A percentile compares a stretch with the other conserved stretches of the same genome.
These are phyloP conservation scores for Ceratotherium simum DNA, from an alignment of 2,113 vertebrate species.

Conservation along the genomic window DNA sequence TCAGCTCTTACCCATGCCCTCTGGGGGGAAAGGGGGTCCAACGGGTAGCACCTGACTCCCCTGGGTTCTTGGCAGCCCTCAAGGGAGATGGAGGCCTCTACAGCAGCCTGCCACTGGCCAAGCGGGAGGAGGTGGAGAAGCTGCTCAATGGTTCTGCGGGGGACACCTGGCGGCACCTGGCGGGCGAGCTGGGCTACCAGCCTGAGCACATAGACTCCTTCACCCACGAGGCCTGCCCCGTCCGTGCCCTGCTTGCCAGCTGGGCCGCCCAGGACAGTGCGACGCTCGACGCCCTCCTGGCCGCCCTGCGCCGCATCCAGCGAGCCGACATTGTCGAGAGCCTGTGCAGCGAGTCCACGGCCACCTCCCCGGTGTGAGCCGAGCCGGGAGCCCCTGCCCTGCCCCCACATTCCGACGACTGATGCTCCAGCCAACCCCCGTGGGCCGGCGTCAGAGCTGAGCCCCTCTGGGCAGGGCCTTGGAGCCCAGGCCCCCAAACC, in stretches of 20 bases:
- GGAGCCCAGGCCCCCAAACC: not conserved
- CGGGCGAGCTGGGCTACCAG: constrained; percentile 94
- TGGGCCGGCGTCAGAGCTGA: constrained; percentile 32
- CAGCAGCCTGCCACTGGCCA: constrained; percentile 90
- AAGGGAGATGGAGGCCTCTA: constrained; percentile 91
- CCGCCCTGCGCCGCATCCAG: constrained; percentile 94
- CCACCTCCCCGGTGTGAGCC: constrained; percentile 95
- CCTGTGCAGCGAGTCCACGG: constrained; percentile 92
- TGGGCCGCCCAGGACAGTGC: constrained; percentile 95
- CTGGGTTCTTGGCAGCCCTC: constrained; percentile 84
- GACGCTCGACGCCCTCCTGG: constrained; percentile 92
- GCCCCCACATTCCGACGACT: constrained; percentile 53
- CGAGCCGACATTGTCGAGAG: constrained; percentile 95
- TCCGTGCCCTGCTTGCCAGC: constrained; percentile 92
- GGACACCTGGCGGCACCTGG: constrained; percentile 95
- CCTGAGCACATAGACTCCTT: constrained; percentile 94
- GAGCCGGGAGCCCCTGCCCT: constrained; percentile 53
- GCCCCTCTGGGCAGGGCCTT: constrained; percentile 30
- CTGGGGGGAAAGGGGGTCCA: not conserved
- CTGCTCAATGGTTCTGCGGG: constrained; percentile 91
- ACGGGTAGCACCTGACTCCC: not conserved
- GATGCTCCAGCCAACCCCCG: constrained; percentile 55
- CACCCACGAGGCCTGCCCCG: constrained; percentile 91
- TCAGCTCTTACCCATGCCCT: not conserved
- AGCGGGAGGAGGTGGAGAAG: constrained; percentile 95